A percentile compares a stretch with the other conserved stretches of the same genome.
These are phyloP conservation scores for Congeria kusceri DNA, from an alignment of 2,888 invertebrate genomes.

Conservation along the genomic window DNA sequence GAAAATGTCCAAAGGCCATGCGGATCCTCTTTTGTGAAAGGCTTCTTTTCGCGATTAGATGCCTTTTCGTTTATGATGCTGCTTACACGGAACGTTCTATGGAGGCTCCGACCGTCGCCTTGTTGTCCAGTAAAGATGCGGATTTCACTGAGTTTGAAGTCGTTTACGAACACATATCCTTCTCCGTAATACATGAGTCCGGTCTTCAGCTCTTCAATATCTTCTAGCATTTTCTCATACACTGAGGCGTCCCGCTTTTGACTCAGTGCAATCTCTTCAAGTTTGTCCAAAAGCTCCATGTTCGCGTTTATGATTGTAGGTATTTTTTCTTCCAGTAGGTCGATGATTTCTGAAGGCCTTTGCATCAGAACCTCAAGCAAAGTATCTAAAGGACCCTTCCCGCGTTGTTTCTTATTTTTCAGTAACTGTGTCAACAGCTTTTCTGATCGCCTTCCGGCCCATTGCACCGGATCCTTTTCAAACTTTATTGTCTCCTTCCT, in stretches of 20 bases:
- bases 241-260: conserved; percentile 49
- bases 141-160: conserved; percentile 64
- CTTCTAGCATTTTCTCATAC: conserved; percentile 66
- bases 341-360: conserved; percentile 54
- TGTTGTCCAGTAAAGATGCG: conserved; percentile 24
- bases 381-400: conserved; percentile 28
- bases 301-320: conserved; percentile 71
- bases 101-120: conserved; percentile 27
- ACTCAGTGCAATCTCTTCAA: conserved; percentile 53
- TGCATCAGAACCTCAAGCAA: conserved; percentile 60
- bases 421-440: conserved; percentile 54
- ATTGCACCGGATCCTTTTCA: conserved; percentile 49
- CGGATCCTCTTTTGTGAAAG: conserved; percentile 12
- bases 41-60: not conserved
- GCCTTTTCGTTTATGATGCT: conserved; percentile 26
- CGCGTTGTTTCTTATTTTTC: conserved; percentile 32
- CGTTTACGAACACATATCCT: conserved; percentile 68
- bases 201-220: conserved; percentile 66
- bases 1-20: conserved; percentile 67
- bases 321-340: conserved; percentile 54
- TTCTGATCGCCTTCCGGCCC: conserved; percentile 55
- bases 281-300: conserved; percentile 66
- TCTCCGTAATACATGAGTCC: conserved; percentile 66
- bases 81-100: conserved; percentile 35
- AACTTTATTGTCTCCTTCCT: conserved; percentile 8